Evolutionary conservation across 2,113 vertebrate species (phyloP).

Genomic region (Cyprinodon brontotheroides): DNA sequence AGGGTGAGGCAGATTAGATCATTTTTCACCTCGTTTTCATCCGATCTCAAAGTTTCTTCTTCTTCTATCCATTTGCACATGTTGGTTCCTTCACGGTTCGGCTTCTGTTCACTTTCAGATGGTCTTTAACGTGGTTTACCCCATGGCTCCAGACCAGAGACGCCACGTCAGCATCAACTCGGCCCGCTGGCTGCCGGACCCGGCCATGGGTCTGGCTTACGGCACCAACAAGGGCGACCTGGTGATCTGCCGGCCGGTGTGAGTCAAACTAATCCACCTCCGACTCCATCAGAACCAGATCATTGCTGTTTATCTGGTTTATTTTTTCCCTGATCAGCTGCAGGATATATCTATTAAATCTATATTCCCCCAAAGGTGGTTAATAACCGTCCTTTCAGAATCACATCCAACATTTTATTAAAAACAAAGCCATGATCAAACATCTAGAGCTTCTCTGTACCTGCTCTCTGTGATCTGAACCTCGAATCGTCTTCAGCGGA

Average conservation of each 20-base stretch:
- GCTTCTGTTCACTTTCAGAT: conserved; percentile 78
- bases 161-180: conserved; percentile 99
- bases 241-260: conserved; percentile 98
- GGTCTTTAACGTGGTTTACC: conserved; percentile 98
- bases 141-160: conserved; percentile 97
- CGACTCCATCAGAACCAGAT: background rate
- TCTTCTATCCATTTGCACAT: too few relatives aligned
- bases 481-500: too few relatives aligned
- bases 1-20: conserved; percentile 81
- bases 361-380: too few relatives aligned
- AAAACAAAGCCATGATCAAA: too few relatives aligned
- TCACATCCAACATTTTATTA: too few relatives aligned
- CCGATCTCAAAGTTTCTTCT: background rate
- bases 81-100: too few relatives aligned
- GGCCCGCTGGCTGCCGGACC: conserved; percentile 96
- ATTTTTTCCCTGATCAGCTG: too few relatives aligned
- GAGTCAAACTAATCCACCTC: conserved; percentile 73
- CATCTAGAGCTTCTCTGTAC: too few relatives aligned
- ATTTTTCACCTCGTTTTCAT: background rate
- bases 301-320: too few relatives aligned
- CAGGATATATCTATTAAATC: too few relatives aligned
- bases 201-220: conserved; percentile 94
- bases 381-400: too few relatives aligned
- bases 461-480: too few relatives aligned
- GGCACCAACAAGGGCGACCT: conserved; percentile 99